Base-by-base conservation (phyloP, 2,113 vertebrate species). In the Phyllopteryx taeniolatus region DNA sequence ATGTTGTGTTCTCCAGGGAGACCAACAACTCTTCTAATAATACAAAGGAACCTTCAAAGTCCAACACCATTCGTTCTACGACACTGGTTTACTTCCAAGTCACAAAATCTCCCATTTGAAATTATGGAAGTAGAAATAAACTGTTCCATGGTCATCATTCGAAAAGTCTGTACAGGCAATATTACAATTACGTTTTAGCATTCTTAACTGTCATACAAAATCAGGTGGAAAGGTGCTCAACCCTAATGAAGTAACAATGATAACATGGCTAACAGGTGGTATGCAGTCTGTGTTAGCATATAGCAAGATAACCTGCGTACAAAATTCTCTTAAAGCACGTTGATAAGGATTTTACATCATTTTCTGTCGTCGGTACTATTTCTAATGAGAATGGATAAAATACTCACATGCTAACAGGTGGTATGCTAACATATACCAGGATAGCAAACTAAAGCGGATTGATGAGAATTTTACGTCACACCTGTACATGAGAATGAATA, bases 1-100 rank as follows among this genome's bases (percentile, higher is more conserved):
- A 65, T 67, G 76, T 72, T 76, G 57, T 22, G 62, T 74, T 77
- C 46, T 47, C 61, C 54, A 57, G 72, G 69, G 17, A 80, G 77
- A 83, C 75, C 60, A 72, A 67, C 33, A 78, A 77, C 63, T 67
- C 20, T 19, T 51, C 49, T 15, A 51, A 20, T 51, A 51, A 51
- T 19, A 19, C 17, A 51, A 17, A 2, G 49, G 17, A 51, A 51
- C 49, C 49, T 8, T 19, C 49, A 51, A 51, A 51, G 17, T 51
- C 17, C 49, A 7, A 2, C 49, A 19, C 15, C 13, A 27, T 56
- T 27, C 49, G 49, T 60, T 15, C 53, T n/a, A 54, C 20, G 53
- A 54, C n/a, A 2, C 4, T 59, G 27, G 22, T 59, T 59, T 22
- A 31, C 56, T 31, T 59, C 56, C 54, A 57, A 59, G 22, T 31